Percentiles rank a stretch among this genome's conserved stretches.
Conservation (phyloP, 2,113 vertebrate species). For the Colius striatus region DNA sequence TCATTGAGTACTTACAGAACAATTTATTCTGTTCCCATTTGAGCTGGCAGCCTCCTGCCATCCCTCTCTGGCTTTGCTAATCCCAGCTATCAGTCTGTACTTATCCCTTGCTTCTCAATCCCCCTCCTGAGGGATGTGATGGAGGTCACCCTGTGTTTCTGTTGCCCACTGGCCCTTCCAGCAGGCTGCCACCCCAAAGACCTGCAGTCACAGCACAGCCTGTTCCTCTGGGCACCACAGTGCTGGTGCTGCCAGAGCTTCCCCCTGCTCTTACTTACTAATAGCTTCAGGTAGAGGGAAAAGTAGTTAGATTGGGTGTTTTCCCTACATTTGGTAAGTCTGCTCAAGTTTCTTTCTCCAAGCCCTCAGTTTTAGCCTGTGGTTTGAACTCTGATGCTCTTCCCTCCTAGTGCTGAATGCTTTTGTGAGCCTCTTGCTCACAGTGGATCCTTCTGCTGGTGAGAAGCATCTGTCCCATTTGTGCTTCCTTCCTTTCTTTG, state of each 20-base stretch:
- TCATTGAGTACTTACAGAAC: neutral
- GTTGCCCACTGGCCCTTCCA: neutral
- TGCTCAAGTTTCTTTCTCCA: neutral
- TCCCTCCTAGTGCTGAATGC: neutral
- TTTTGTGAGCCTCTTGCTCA: neutral
- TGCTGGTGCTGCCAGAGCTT: neutral
- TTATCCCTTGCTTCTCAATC: neutral
- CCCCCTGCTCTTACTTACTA: neutral
- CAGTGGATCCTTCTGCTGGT: neutral
- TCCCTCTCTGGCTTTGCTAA: neutral
- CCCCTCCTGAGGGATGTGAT: neutral
- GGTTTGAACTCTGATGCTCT: neutral
- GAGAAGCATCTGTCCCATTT: neutral
- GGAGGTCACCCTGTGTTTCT: neutral
- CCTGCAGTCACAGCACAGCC: neutral
- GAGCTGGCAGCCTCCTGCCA: neutral
- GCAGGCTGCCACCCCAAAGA: neutral
- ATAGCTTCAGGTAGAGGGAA: neutral
- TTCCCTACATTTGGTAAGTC: neutral
- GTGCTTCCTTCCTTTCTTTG: neutral
- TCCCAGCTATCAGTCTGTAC: neutral
- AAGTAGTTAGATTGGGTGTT: neutral
- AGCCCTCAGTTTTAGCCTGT: neutral
- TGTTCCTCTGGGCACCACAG: neutral
- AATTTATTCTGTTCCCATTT: neutral